Base-by-base conservation (phyloP, 2,113 vertebrate species). In the Sialia sialis region DNA sequence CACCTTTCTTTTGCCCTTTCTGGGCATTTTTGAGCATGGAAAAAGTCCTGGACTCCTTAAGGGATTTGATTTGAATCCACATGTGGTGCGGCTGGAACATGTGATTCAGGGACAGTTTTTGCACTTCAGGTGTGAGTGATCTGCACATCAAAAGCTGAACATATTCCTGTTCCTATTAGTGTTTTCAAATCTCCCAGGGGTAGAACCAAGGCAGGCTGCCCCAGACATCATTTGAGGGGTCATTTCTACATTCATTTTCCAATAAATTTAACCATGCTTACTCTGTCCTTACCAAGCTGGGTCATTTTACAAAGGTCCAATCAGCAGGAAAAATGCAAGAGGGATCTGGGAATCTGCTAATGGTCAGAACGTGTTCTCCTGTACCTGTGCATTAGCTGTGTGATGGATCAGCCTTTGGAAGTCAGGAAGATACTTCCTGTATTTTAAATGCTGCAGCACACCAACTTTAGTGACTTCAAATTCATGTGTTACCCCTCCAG, bases 401-500 rank as follows among this genome's bases (percentile, higher is more conserved):
- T 39, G 63, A 10, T 59, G 51, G 80, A 49, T 84, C 73, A 87
- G 80, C 56, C 18, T 84, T 67, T 70, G 73, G 32, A 87, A 81
- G 43, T 59, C 36, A 70, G 86, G 36, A 79, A 78, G 66, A 38
- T 38, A 3, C 59, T 49, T 58, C 66, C 25, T 92, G n/a, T 15
- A 1, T 66, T 89, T 58, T 41, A 77, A 86, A 58, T 59, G 60
- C 70, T 92, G 41, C 46, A 89, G 41, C 63, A 52, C 54, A 36
- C 15, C 38, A 64, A 3, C 34, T 78, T 59, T 32, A 74, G 41
- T 79, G 67, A 76, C 54, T 83, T 81, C 38, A 80, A 29, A 76
- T 96, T 58, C 58, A 15, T 54, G 14, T 94, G 85, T 97, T 96
- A 36, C 86, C 55, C 82, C 94, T 96, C 68, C 93, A 99, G 99